Evolutionary conservation across 2,888 invertebrate species (phyloP).

Genomic region (Melanostoma mellinum): DNA sequence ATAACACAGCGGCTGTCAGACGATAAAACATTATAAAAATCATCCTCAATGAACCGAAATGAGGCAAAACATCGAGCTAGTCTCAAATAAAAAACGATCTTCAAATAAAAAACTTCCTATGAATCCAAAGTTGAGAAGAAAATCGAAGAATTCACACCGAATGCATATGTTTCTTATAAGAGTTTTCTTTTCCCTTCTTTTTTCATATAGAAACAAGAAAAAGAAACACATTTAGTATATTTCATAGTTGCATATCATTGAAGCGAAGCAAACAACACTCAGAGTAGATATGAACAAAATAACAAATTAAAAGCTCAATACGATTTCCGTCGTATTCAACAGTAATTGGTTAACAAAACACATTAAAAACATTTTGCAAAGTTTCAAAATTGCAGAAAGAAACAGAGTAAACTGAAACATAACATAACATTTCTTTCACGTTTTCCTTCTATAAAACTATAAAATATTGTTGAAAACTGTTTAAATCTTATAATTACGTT

Average conservation of each 20-base stretch:
- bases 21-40: too few species aligned
- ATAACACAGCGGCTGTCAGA: too few species aligned
- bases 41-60: too few species aligned
- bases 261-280: conserved; percentile 1
- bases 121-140: too few species aligned
- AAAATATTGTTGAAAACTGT: conserved; percentile 9
- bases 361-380: conserved; percentile 5
- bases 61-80: too few species aligned
- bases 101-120: too few species aligned
- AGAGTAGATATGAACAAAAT: conserved; percentile 13
- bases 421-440: neutral
- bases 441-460: neutral
- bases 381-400: conserved; percentile 1
- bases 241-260: conserved; percentile 68
- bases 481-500: conserved; percentile 4
- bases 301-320: conserved; percentile 10
- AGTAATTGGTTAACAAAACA: conserved; percentile 64
- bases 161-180: conserved; percentile 35
- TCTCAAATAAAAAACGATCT: too few species aligned
- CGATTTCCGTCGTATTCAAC: neutral
- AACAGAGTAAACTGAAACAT: neutral
- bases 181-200: conserved; percentile 18
- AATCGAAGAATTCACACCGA: conserved; percentile 25
- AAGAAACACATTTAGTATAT: conserved; percentile 33
- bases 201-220: conserved; percentile 1